phyloP scores from a whole-genome alignment of 2,888 invertebrate genomes.

The Thelaira solivaga region DNA sequence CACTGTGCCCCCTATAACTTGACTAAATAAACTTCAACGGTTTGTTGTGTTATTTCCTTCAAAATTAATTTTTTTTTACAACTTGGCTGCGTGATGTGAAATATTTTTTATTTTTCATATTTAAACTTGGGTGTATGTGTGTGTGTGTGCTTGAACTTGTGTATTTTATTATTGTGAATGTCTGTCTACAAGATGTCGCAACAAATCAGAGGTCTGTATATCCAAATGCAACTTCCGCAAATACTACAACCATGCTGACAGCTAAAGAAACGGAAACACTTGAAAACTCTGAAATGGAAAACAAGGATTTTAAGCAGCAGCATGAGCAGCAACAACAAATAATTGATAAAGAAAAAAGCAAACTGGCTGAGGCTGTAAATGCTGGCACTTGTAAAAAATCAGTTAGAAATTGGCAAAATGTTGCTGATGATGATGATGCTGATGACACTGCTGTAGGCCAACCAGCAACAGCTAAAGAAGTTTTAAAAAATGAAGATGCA shows the following conservation, averaged over 20 bases:
- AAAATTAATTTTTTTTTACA: conserved; percentile 15
- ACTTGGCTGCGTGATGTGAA: not conserved
- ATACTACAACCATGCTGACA: conserved; percentile 40
- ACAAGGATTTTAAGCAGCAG: conserved; percentile 31
- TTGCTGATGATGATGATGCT: too few species aligned
- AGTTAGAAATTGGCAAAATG: too few species aligned
- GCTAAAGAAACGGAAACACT: conserved; percentile 52
- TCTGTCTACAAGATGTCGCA: conserved; percentile 68
- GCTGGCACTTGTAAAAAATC: not conserved
- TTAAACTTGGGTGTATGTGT: conserved; percentile 40
- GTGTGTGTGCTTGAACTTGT: conserved; percentile 63
- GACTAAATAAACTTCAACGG: conserved; percentile 18
- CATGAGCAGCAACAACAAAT: conserved; percentile 20
- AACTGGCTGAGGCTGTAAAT: not conserved
- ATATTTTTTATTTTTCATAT: too few species aligned
- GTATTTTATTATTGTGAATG: conserved; percentile 56
- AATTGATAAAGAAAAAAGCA: conserved; percentile 28
- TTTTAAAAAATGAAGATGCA: conserved; percentile 5
- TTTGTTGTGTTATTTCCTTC: conserved; percentile 9
- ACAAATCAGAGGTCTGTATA: conserved; percentile 69
- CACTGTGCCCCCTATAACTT: not conserved
- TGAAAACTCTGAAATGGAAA: conserved; percentile 50
- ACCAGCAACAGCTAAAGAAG: not conserved
- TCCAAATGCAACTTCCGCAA: conserved; percentile 64
- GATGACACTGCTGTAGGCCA: not conserved